phyloP scores from a whole-genome alignment of 2,113 vertebrate species.

The Sorex fumeus region DNA sequence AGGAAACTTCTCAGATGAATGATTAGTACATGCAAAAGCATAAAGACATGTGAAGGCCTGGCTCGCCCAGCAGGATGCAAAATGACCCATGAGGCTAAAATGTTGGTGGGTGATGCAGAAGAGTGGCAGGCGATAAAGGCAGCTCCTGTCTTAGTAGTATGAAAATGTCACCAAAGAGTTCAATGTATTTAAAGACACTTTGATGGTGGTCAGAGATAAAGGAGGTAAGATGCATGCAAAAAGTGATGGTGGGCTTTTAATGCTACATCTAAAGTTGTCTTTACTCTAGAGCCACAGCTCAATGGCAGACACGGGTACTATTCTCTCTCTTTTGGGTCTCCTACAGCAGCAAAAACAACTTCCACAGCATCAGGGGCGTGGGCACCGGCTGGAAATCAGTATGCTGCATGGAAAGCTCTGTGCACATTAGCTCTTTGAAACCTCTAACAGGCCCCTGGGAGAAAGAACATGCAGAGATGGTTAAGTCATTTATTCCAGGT shows the following conservation, averaged over 20 bases:
- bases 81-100: neutral
- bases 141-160: neutral
- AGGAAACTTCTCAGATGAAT: neutral
- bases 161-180: conserved; percentile 38
- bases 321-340: neutral
- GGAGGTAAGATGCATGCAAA: neutral
- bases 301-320: neutral
- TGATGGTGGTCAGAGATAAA: conserved; percentile 9
- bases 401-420: neutral
- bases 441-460: neutral
- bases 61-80: rapidly evolving
- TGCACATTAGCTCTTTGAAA: neutral
- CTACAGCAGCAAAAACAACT: neutral
- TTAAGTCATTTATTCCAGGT: neutral
- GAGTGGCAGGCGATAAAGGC: neutral
- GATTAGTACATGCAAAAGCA: neutral
- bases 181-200: conserved; percentile 42
- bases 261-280: neutral
- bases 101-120: neutral
- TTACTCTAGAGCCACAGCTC: neutral
- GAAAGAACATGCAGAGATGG: neutral
- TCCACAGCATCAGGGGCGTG: neutral
- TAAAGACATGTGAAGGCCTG: neutral
- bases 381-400: neutral
- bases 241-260: conserved; percentile 4